Conservation (phyloP, 2,888 invertebrate genomes). For the Leptopilina syphax region DNA sequence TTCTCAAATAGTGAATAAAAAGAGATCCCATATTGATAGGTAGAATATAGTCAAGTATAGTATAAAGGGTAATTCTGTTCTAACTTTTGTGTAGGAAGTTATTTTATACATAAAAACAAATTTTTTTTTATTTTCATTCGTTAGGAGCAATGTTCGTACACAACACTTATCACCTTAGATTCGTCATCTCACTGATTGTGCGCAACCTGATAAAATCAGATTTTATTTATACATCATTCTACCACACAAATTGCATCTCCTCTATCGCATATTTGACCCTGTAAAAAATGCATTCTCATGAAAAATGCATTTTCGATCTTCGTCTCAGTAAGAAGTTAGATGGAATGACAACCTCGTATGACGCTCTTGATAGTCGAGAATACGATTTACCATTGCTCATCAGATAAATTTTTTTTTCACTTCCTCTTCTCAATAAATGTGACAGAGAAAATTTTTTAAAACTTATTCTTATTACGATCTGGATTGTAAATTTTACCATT, state of each 20-base stretch:
- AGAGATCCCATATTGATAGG: no score
- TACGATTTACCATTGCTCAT: conserved; percentile 25
- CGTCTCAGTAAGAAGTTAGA: conserved; percentile 11
- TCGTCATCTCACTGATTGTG: conserved; percentile 18
- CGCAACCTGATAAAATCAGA: conserved; percentile 37
- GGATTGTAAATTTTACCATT: no score
- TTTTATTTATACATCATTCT: conserved; percentile 41
- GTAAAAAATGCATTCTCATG: conserved; percentile 45
- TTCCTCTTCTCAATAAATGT: not conserved
- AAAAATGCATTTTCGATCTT: conserved; percentile 50
- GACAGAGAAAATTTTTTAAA: not conserved
- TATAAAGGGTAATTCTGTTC: no score
- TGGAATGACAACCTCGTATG: conserved; percentile 31
- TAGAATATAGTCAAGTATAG: no score
- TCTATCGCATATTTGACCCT: conserved; percentile 39
- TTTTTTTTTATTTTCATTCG: not conserved
- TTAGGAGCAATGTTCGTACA: not conserved
- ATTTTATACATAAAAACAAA: no score
- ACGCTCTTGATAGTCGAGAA: conserved; percentile 33
- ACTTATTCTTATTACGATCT: no score
- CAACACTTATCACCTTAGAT: conserved; percentile 29
- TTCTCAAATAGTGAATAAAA: no score
- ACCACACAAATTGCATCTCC: conserved; percentile 28
- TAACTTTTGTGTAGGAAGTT: no score
- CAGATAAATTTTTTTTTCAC: conserved; percentile 16